These are phyloP conservation scores for Scaptomyza hsui DNA, from an alignment of 1,140 invertebrate species.

Conservation along the genomic window DNA sequence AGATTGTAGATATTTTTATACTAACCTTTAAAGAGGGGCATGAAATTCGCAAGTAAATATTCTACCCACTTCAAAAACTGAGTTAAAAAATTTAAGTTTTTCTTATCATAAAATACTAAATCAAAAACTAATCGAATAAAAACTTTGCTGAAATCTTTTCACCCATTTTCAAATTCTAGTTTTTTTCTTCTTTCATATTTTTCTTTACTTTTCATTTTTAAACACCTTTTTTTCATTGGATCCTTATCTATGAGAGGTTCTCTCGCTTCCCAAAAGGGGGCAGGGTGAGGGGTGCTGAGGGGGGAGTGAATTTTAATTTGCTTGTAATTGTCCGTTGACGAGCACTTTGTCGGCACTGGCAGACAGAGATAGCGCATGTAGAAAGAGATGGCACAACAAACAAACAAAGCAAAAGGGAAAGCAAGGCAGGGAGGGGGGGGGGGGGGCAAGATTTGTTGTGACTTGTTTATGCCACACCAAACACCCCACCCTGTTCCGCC, in stretches of 20 bases:
- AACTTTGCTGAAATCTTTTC: too few relatives aligned
- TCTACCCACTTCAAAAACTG: too few relatives aligned
- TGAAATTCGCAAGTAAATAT: too few relatives aligned
- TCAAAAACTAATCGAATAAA: too few relatives aligned
- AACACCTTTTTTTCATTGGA: constrained; percentile 35
- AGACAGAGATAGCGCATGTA: background rate
- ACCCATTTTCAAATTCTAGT: too few relatives aligned
- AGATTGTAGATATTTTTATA: too few relatives aligned
- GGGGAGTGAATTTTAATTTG: constrained; percentile 67
- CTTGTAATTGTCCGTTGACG: constrained; percentile 77
- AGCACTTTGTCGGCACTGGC: constrained; percentile 75
- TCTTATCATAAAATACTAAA: too few relatives aligned
- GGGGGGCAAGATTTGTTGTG: background rate
- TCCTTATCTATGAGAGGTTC: constrained; percentile 34
- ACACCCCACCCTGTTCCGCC: too few relatives aligned
- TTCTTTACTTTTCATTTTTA: constrained; percentile 36
- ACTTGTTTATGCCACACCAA: constrained; percentile 14
- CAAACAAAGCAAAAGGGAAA: background rate
- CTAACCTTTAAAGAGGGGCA: too few relatives aligned
- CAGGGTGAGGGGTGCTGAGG: background rate
- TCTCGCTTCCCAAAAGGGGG: too few relatives aligned
- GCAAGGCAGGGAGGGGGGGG: background rate
- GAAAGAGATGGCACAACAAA: background rate
- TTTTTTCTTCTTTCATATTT: too few relatives aligned
- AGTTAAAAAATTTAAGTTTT: too few relatives aligned